Base-by-base conservation (phyloP, 2,888 invertebrate species). In the Ametastegia equiseti region DNA sequence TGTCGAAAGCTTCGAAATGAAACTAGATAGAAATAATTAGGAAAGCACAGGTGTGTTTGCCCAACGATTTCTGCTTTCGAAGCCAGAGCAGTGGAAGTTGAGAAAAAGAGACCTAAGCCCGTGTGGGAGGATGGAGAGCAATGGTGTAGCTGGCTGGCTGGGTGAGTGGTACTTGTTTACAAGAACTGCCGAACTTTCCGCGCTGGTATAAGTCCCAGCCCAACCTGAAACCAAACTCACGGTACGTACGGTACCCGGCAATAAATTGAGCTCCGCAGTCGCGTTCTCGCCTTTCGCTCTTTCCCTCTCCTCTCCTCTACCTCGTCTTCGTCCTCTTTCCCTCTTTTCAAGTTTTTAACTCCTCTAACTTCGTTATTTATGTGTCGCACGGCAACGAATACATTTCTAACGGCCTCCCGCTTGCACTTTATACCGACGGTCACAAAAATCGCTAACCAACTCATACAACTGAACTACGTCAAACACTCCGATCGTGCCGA, bases 321-420 rank as follows among this genome's bases (percentile, higher is more conserved):
- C 71, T 7, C 71, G 15, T 15, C 36, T 15, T 23, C 19, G 7
- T 23, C 39, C 39, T 39, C 54, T 45, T 57, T 83, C 3, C 33
- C 63, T 57, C 84, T 84, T 85, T 86, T 85, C 85, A 81, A 88
- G 84, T 89, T 90, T 89, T 87, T 84, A 90, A 89, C 90, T 90
- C 86, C 80, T 83, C 86, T 87, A 90, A 90, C 88, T 91, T 91
- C 87, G 89, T 90, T 91, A 91, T 91, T 91, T 90, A 91, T 90
- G 89, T 88, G 85, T 84, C 85, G 85, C 87, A 88, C 87, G 87
- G 86, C 86, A 84, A 86, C 88, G 87, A 90, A 90, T 90, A 87
- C 89, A 89, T 90, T 90, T 88, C 87, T 84, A 86, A 83, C 80
- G 33, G 79, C n/a, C 30, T 27, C 50, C 50, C 1, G 30, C 73